Conservation (phyloP, 2,888 invertebrate genomes). For the Nephrotoma guestfalica region DNA sequence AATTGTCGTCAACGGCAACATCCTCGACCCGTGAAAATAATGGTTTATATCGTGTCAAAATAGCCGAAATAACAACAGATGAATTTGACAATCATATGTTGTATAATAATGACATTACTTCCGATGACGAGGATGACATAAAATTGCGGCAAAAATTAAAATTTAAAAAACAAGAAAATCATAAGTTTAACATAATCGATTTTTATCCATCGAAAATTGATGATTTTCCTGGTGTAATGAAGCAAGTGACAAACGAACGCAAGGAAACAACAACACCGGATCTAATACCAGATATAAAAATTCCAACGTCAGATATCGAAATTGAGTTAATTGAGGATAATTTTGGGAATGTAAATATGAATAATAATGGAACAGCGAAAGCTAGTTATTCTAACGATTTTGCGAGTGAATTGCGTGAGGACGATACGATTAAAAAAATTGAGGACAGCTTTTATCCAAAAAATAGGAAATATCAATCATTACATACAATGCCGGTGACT, state of each 20-base stretch:
- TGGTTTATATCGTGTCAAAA: conserved; percentile 26
- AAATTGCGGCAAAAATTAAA: not conserved
- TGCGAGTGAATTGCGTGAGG: conserved; percentile 28
- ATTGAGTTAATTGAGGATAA: conserved; percentile 14
- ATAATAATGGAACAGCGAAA: not conserved
- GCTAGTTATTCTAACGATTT: conserved; percentile 14
- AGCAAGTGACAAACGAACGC: conserved; percentile 15
- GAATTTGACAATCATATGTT: conserved; percentile 15
- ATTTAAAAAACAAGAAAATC: conserved; percentile 9
- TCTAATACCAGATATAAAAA: conserved; percentile 10
- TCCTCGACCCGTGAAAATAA: conserved; percentile 15
- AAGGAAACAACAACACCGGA: conserved; percentile 13
- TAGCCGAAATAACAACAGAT: conserved; percentile 22
- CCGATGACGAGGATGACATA: not conserved
- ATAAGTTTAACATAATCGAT: conserved; percentile 28
- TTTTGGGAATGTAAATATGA: not conserved
- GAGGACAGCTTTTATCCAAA: conserved; percentile 24
- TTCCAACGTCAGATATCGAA: conserved; percentile 14
- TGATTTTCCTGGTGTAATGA: conserved; percentile 24
- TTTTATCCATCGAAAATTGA: conserved; percentile 27
- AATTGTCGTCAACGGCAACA: not conserved
- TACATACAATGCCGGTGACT: not conserved
- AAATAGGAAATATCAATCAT: not conserved
- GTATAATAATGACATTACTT: not conserved
- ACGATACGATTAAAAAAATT: conserved; percentile 25